Base-by-base conservation (phyloP, 2,113 vertebrate genomes). In the Synodontis membranacea region DNA sequence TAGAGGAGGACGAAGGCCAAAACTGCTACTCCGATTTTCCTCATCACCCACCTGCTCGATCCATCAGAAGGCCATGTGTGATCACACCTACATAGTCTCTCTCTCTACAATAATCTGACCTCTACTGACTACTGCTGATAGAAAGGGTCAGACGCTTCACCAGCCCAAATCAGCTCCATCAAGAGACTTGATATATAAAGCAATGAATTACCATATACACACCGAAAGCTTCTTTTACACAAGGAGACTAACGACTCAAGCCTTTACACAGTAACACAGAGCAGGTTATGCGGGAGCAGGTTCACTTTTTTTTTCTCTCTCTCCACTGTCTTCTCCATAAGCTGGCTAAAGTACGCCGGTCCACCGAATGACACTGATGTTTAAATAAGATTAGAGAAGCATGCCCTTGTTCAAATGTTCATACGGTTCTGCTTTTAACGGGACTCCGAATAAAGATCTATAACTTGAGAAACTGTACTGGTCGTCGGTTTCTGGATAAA, bases 21-120 rank as follows among this genome's bases (percentile, higher is more conserved):
- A 83, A 56, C 60, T 68, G 52, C 78, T 80, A 80, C 78, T 80
- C 78, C 21, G 52, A 80, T 80, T 93, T 91, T 91, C 90, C 89
- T 93, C 93, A 92, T 93, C 92, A 92, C 91, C 86, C 88, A 82
- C 80, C 88, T 85, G 90, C 86, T 87, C 87, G 86, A 86, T 86
- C 78, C 76, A 90, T 89, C 86, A 86, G 31, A 56, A 34, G 12
- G 44, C 34, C 86, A 66, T 74, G 80, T 52, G 81, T 78, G 56
- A 87, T 76, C 70, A 52, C 86, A 87, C 80, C 50, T 76, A 58
- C 64, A 46, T 28, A 84, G 54, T 39, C 72, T 37, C 31, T 48
- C 5, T 37, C 74, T 85, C 76, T 78, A 84, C 54, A 60, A 54
- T 39, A 75, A 80, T 82, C 86, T 87, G 83, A 74, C 58, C 74